These are phyloP conservation scores for Siphamia tubifer DNA, from an alignment of 2,113 vertebrate genomes.

Conservation along the genomic window DNA sequence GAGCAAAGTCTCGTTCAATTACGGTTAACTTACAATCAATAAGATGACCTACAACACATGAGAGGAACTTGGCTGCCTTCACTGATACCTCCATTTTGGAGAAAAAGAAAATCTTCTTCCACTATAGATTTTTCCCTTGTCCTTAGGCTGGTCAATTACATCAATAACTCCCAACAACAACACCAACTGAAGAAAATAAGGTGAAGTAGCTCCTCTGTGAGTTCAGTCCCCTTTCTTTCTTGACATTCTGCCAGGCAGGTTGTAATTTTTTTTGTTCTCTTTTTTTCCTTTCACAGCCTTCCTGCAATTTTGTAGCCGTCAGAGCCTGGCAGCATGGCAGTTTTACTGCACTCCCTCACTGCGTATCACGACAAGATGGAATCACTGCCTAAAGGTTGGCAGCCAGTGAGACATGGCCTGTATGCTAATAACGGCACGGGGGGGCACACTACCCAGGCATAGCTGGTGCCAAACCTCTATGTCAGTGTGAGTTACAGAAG, in stretches of 20 bases:
- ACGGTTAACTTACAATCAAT: slow-evolving; percentile 71
- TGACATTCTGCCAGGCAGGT: slow-evolving; percentile 52
- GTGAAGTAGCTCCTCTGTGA: slow-evolving; percentile 50
- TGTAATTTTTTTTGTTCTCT: slow-evolving; percentile 47
- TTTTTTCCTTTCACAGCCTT: slow-evolving; percentile 39
- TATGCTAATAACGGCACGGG: slow-evolving; percentile 57
- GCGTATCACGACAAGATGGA: slow-evolving; percentile 56
- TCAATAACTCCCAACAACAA: slow-evolving; percentile 71
- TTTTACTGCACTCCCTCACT: slow-evolving; percentile 59
- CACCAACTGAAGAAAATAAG: slow-evolving; percentile 53
- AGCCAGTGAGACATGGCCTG: slow-evolving; percentile 61
- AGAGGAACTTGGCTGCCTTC: slow-evolving; percentile 66
- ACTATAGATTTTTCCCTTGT: slow-evolving; percentile 60
- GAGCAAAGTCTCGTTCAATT: slow-evolving; percentile 60
- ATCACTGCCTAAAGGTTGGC: slow-evolving; percentile 69
- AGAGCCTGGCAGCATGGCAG: slow-evolving; percentile 53
- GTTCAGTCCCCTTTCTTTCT: slow-evolving; percentile 42
- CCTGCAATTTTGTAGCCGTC: slow-evolving; percentile 55
- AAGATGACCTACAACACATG: slow-evolving; percentile 68
- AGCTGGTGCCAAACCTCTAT: slow-evolving; percentile 38
- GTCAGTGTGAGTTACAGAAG: slow-evolving; percentile 48
- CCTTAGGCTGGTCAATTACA: slow-evolving; percentile 62
- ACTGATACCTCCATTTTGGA: slow-evolving; percentile 63
- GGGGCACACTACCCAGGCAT: background rate
- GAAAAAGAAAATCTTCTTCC: slow-evolving; percentile 56